Conservation (phyloP, 2,113 vertebrate species). For the Phrynosoma blainvillii region DNA sequence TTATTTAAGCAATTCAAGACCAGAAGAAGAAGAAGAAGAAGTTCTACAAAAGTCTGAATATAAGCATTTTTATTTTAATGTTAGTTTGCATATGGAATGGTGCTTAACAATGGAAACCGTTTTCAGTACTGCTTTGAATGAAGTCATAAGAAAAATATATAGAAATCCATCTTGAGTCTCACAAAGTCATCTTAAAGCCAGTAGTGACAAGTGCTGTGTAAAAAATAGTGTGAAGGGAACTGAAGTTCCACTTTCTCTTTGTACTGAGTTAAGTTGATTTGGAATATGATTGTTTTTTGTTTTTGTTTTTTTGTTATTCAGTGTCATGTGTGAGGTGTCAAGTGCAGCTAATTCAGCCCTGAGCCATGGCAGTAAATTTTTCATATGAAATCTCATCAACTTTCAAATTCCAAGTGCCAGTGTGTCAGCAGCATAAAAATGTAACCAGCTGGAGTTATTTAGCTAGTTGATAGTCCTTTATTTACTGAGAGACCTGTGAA, state of each 20-base stretch:
- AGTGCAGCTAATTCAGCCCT: slow-evolving; percentile 12
- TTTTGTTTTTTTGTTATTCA: slow-evolving; percentile 20
- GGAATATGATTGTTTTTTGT: neutral
- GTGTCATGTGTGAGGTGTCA: neutral
- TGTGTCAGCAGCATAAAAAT: neutral
- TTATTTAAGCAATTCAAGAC: neutral
- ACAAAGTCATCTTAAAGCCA: neutral
- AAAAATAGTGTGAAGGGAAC: neutral
- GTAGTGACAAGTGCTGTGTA: neutral
- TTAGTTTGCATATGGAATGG: neutral
- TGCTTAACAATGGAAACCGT: neutral
- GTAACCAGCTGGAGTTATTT: neutral
- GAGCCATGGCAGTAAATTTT: neutral
- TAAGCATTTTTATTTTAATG: neutral
- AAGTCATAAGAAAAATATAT: slow-evolving; percentile 3
- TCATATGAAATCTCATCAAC: neutral
- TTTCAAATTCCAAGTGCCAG: slow-evolving; percentile 13
- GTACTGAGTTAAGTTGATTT: neutral
- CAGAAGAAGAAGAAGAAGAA: neutral
- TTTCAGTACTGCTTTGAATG: neutral
- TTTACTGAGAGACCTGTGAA: slow-evolving; percentile 11
- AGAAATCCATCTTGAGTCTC: neutral
- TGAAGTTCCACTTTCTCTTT: neutral
- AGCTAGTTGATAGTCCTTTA: neutral
- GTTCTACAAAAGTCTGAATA: neutral